Evolutionary conservation across 2,113 vertebrate species (phyloP), one percentile per base, ranked within the genome.

Genomic region (Tachuris rubrigastra): DNA sequence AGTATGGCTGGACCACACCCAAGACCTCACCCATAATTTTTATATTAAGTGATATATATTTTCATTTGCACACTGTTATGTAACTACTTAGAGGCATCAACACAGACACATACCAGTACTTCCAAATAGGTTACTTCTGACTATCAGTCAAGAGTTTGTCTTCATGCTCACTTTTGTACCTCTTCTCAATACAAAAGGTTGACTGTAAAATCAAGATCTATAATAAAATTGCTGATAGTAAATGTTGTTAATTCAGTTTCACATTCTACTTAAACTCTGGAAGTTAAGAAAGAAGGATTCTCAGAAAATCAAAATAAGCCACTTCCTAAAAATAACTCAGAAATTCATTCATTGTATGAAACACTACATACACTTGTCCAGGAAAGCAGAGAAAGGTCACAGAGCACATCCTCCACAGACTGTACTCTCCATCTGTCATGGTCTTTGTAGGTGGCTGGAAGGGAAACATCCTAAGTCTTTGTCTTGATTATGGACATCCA

Each of bases 151-250:
- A 53, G 73, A 72, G 14, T 80, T 84, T 87, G 56, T 91, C 74
- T 72, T 92, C 21, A 14, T 16, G 21, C 73, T 89, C 49, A 67
- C 60, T 90, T 97, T 90, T 66, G 25, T 95, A 96, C 44, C 10
- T 93, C 23, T 90, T 81, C n/a, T 65, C 22, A 72, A 68, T 76
- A 49, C 3, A 66, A 94, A 89, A 73, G 2, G 14, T 44, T 85
- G 65, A 56, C 30, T 60, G 68, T 90, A 85, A 80, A 71, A 88
- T 65, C 1, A 0, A 67, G 65, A 50, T 30, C 44, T 49, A 4
- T 44, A 86, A 93, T 95, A 95, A 96, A 96, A 90, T 28, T 56
- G 15, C 18, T 73, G 44, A 62, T 50, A 65, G 20, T 15, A 67
- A 88, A 52, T 2, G 0, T 50, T 85, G 20, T 39, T 86, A 83